Evolutionary conservation across 2,797 vertebrate species (phyloP), one percentile per base, ranked within the genome.

Genomic region (Pachyuromys duprasi): DNA sequence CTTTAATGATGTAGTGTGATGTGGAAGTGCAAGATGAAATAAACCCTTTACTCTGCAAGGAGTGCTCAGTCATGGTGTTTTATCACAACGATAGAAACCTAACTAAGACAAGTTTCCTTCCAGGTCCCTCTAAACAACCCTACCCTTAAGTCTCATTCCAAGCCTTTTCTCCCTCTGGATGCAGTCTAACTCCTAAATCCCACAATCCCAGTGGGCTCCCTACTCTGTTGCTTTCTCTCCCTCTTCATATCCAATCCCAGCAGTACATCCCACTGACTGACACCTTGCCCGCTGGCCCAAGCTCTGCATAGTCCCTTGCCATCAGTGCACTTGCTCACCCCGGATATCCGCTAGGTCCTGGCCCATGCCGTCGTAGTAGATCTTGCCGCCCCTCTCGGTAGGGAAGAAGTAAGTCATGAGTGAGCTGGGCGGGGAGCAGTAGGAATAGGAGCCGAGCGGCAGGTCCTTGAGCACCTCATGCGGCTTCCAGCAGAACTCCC

Each of bases 321-420:
- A 12, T 5, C 7, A 82, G 33, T 0, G 26, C 13, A 33, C 5
- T 42, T 2, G 13, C 95, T 98, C 98, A 99, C 99, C 99, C 92
- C 99, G 99, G 93, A 99, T 99, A 98, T 99, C 99, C 4, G 99
- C 99, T 82, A 99, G 98, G 95, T 99, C 99, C 62, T 99, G 99
- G n/a, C 99, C 99, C 99, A 99, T 99, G 97, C 99, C 99, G 0
- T 99, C 99, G 0, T 99, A 99, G 98, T 99, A 99, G 95, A 99
- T 99, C 97, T 99, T 99, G 45, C 99, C 99, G 1, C 99, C 99
- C 92, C 99, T 98, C 97, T 99, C 99, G 0, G 99, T 99, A 97
- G 99, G 99, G 98, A 99, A 99, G 96, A 99, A 99, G 97, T 99
- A 99, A 17, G 99, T 99, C 97, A 99, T 98, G 86, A 99, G 99